Evolutionary conservation across 2,113 vertebrate genomes (phyloP).

Genomic region (Grammomys dolichurus): DNA sequence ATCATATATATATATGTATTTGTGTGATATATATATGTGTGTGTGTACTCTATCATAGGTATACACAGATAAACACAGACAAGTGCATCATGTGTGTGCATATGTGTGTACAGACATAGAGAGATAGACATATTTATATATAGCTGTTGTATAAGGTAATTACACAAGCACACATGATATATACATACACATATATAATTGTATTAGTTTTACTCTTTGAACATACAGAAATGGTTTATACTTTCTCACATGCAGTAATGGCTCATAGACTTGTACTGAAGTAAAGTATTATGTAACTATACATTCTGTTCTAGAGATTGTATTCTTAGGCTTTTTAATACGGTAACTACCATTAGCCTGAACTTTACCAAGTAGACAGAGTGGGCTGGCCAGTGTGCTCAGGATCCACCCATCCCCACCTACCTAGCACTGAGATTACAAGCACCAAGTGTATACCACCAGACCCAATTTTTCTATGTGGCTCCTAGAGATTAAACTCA

Average conservation of each 20-base stretch:
- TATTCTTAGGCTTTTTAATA: neutral
- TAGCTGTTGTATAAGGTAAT: neutral
- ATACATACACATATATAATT: neutral
- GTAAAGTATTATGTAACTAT: neutral
- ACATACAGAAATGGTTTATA: neutral
- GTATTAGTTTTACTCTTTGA: neutral
- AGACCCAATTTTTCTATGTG: neutral
- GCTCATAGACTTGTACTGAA: neutral
- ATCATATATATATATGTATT: neutral
- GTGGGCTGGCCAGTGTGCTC: neutral
- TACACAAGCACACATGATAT: neutral
- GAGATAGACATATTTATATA: neutral
- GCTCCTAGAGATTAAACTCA: neutral
- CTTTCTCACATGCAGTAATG: neutral
- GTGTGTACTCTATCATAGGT: neutral
- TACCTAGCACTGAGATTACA: too few species aligned
- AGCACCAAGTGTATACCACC: neutral
- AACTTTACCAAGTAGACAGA: neutral
- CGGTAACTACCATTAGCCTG: neutral
- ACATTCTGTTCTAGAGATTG: neutral
- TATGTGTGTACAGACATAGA: neutral
- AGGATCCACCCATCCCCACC: neutral
- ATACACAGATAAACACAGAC: neutral
- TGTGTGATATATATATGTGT: neutral
- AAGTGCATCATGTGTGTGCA: neutral